A percentile compares a stretch with the other conserved stretches of the same genome.
Evolutionary conservation across 64 coral and sea anemone genomes (phyloP).

Genomic region (Stichodactyla helianthus): DNA sequence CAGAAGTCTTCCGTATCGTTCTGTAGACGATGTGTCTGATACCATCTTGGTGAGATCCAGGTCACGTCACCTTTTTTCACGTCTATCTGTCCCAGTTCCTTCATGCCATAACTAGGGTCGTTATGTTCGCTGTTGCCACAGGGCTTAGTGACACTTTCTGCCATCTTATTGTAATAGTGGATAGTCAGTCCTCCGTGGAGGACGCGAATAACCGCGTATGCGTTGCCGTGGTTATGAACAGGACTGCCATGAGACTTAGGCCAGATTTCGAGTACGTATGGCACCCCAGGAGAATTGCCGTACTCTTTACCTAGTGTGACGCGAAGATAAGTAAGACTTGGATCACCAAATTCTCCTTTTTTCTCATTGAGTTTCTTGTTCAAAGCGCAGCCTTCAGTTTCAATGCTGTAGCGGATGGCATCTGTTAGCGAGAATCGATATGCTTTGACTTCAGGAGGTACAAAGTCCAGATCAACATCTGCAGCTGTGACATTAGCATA

Average conservation of each 20-base stretch:
- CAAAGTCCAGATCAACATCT: conserved; percentile 15
- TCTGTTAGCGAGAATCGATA: conserved; percentile 5
- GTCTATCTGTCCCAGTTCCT: neutral
- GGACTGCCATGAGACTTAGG: neutral
- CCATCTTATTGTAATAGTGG: conserved; percentile 36
- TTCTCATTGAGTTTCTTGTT: conserved; percentile 27
- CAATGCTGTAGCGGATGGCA: conserved; percentile 48
- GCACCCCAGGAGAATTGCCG: conserved; percentile 26
- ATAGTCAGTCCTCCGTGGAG: conserved; percentile 32
- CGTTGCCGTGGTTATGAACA: conserved; percentile 49
- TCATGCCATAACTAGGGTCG: neutral
- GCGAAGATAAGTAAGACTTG: conserved; percentile 9
- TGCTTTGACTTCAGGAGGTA: neutral
- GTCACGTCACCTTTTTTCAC: conserved; percentile 35
- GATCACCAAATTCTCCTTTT: neutral
- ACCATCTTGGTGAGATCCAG: conserved; percentile 55
- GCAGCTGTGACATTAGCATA: conserved; percentile 27
- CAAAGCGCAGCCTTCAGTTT: conserved; percentile 24
- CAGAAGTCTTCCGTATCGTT: conserved; percentile 35
- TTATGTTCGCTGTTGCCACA: neutral
- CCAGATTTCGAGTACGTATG: conserved; percentile 46
- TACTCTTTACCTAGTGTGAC: conserved; percentile 26
- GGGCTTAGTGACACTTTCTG: neutral
- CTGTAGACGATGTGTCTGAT: conserved; percentile 32
- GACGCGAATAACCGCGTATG: conserved; percentile 37